A percentile compares a stretch with the other conserved stretches of the same genome.
Evolutionary conservation across 2,797 vertebrate species (phyloP).

Genomic region (Dipus sagitta): DNA sequence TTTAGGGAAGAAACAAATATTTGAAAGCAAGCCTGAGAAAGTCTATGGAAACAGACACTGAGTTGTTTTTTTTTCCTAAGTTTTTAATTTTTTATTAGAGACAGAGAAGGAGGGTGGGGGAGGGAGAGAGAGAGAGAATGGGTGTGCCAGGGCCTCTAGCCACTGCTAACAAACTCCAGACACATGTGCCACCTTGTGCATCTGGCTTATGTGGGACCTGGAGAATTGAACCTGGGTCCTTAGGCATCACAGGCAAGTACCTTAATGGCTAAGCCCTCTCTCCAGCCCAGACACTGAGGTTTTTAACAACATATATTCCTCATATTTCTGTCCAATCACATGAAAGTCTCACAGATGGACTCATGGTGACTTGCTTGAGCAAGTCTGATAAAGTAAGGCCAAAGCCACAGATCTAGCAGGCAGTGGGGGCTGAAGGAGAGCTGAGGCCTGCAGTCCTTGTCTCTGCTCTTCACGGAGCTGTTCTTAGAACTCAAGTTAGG

Average conservation of each 20-base stretch:
- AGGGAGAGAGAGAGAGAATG: too few relatives aligned
- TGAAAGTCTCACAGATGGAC: neutral
- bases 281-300: neutral
- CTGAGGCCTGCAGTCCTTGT: neutral
- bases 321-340: constrained; percentile 23
- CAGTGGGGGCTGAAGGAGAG: neutral
- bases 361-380: neutral
- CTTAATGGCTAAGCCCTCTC: too few relatives aligned
- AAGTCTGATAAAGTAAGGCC: neutral
- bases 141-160: too few relatives aligned
- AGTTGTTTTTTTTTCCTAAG: too few relatives aligned
- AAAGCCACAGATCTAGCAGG: neutral
- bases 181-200: too few relatives aligned
- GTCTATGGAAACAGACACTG: neutral
- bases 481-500: neutral
- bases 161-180: too few relatives aligned
- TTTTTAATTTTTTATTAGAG: too few relatives aligned
- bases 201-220: too few relatives aligned
- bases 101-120: too few relatives aligned
- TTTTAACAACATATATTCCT: constrained; percentile 2
- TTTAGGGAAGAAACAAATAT: constrained; percentile 5
- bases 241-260: too few relatives aligned
- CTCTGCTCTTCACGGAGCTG: neutral
- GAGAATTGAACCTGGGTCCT: too few relatives aligned
- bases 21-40: constrained; percentile 12